Base-by-base conservation (phyloP, 2,113 vertebrate genomes). In the Grus americana region DNA sequence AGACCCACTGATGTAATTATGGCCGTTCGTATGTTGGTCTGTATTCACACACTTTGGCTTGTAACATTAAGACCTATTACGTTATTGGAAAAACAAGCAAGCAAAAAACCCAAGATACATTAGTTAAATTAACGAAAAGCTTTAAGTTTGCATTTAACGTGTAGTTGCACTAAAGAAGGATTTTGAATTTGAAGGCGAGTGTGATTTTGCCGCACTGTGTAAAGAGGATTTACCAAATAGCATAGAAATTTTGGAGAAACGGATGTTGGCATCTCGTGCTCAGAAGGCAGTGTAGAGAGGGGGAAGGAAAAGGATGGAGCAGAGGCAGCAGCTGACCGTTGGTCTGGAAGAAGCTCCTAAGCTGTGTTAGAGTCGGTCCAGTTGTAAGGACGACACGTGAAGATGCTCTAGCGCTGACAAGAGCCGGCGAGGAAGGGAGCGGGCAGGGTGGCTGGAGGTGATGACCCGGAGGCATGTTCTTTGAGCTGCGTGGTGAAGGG, bases 361-460 rank as follows among this genome's bases (percentile, higher is more conserved):
- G 63, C 30, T 24, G 13, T 24, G 23, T 62, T 63, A 50, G 27
- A 57, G 26, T 24, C 0, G 0, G 20, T 68, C 8, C 65, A 36
- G 15, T 62, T 81, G 6, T 2, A 50, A 27, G 3, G 1, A 34
- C 22, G 10, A 38, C 57, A 11, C 4, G 5, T 12, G 10, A 71
- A 71, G 65, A 34, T 93, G 72, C 38, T 84, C n/a, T 55, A 49
- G 36, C 1, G 3, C n/a, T 67, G 61, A 16, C 36, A 63, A 54
- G 61, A 71, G 50, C 63, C 68, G 75, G 22, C 57, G 72, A 66
- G 79, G 36, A 81, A 66, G 61, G 55, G 55, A 70, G 14, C 13
- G 42, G 32, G 29, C 50, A 84, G 32, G 6, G 5, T 67, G 65
- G n/a, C 65, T 83, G 75, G 29, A 78, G 38, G 9, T 42, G n/a